These are phyloP conservation scores for Tipula vernalis DNA, from an alignment of 2,888 invertebrate species.

Conservation along the genomic window DNA sequence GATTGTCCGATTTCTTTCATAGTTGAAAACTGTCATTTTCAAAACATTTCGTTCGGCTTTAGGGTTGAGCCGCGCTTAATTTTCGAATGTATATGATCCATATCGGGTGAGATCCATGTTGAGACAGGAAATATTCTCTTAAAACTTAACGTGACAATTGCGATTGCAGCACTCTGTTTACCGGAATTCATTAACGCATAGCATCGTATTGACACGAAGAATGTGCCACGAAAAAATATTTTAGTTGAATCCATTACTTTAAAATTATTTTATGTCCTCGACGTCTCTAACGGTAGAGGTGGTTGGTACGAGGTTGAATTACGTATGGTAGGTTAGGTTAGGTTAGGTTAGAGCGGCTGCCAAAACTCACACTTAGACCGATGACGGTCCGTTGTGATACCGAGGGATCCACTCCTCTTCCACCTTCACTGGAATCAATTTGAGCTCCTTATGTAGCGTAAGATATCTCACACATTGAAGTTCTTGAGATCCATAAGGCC, in stretches of 20 bases:
- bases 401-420: no score
- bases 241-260: background rate
- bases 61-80: constrained; percentile 15
- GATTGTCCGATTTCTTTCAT: constrained; percentile 16
- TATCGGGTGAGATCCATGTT: constrained; percentile 12
- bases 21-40: constrained; percentile 14
- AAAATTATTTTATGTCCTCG: background rate
- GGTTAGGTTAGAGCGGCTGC: no score
- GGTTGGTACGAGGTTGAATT: background rate
- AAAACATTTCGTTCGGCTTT: constrained; percentile 17
- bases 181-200: background rate
- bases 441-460: no score
- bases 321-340: no score
- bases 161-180: constrained; percentile 17
- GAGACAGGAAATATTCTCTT: constrained; percentile 10
- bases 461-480: no score
- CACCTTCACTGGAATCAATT: no score
- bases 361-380: no score
- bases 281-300: background rate
- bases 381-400: no score
- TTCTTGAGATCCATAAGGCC: no score
- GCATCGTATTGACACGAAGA: background rate
- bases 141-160: constrained; percentile 19
- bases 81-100: constrained; percentile 17
- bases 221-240: background rate